Evolutionary conservation across 2,113 vertebrate genomes (phyloP), one percentile per base, ranked within the genome.

Genomic region (Mobula birostris): DNA sequence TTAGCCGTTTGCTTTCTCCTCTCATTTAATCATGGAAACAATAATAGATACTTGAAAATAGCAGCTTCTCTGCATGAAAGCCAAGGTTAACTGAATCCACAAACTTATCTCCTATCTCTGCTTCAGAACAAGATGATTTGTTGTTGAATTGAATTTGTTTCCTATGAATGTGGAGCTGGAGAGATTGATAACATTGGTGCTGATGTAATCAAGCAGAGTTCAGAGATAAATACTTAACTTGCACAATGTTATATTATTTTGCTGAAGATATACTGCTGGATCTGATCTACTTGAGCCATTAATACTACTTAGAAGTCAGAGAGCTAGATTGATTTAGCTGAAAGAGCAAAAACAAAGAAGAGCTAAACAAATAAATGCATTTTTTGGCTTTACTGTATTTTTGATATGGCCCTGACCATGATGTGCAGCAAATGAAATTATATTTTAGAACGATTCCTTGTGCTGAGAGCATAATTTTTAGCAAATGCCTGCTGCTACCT

Each of bases 231-330:
- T 32, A 88, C 61, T 88, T 66, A 88, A 88, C 85, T 32, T 88
- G 27, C 85, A 66, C 85, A 88, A 88, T 88, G 85, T 88, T 14
- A 88, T 88, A 88, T 88, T 88, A 63, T 14, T 88, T 66, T 24
- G 58, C 48, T 27, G 82, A 12, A 58, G 82, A 85, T 58, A 66
- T 88, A 19, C 61, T 6, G 61, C 61, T 66, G 61, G 58, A 88
- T 88, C 29, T 66, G 85, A 88, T 88, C 85, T 66, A 66, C 7
- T 19, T 88, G 61, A 27, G 61, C 14, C 63, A 66, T 88, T 88
- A 88, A 88, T 19, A 32, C 85, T 66, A 88, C 61, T 12, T 88
- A 61, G 61, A 88, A 88, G 61, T 32, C 85, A 88, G 29, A 66
- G 19, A 88, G 85, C 85, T 88, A 61, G 29, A 4, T 14, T 88